Evolutionary conservation across 2,888 invertebrate species (phyloP).

Genomic region (Trissonchulus sp.): DNA sequence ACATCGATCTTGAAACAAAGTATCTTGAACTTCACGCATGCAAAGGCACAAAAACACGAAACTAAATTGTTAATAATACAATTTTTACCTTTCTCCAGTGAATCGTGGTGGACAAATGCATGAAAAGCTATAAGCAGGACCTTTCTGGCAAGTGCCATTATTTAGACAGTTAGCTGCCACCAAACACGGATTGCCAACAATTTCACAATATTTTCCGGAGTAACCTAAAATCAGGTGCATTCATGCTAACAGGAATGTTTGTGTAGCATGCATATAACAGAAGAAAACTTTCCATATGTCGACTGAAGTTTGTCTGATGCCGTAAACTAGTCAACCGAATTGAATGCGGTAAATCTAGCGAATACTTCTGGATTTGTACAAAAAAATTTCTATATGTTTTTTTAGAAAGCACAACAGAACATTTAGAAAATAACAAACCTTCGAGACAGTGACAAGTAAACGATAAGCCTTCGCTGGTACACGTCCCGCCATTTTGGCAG

Average conservation of each 20-base stretch:
- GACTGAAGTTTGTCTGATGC: no score
- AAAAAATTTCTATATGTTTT: no score
- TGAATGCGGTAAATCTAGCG: no score
- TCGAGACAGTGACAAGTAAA: neutral
- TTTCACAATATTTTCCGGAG: conserved; percentile 18
- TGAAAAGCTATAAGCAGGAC: neutral
- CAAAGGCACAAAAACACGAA: no score
- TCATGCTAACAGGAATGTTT: neutral
- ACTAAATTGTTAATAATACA: no score
- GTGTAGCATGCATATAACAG: neutral
- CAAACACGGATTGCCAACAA: neutral
- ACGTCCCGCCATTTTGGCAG: conserved; percentile 21
- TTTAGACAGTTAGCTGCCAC: neutral
- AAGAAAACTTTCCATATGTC: neutral
- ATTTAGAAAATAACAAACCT: no score
- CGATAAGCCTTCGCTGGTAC: neutral
- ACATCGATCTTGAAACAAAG: no score
- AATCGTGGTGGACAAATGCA: conserved; percentile 20
- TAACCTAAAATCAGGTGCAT: neutral
- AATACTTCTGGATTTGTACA: no score
- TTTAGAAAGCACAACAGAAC: no score
- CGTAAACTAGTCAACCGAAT: no score
- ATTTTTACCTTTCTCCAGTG: neutral
- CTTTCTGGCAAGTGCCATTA: conserved; percentile 1
- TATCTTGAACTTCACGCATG: no score